These are phyloP conservation scores for Drosophila sproati DNA, from an alignment of 1,140 invertebrate genomes.

Conservation along the genomic window DNA sequence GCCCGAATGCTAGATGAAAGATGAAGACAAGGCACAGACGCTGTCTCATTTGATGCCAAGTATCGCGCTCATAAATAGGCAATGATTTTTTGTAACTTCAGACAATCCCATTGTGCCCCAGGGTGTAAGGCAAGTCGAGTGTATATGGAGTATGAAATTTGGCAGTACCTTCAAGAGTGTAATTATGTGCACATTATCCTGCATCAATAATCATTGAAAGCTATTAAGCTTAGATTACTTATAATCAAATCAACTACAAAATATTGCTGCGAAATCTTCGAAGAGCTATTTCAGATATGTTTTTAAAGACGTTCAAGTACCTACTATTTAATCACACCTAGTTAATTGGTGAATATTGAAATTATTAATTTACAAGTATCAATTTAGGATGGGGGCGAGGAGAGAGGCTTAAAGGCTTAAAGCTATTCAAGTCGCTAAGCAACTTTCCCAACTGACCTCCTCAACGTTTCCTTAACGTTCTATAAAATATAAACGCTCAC, in stretches of 20 bases:
- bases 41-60: conserved; percentile 16
- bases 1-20: conserved; percentile 36
- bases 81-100: conserved; percentile 17
- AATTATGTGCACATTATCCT: not conserved
- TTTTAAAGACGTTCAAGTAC: too few relatives aligned
- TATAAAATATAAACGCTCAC: conserved; percentile 18
- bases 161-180: not conserved
- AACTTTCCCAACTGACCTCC: conserved; percentile 36
- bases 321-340: too few relatives aligned
- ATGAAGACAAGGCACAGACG: conserved; percentile 54
- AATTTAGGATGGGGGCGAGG: not conserved
- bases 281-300: too few relatives aligned
- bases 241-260: too few relatives aligned
- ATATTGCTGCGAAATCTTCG: too few relatives aligned
- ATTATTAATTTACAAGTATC: not conserved
- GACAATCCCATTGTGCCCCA: not conserved
- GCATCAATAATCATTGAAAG: not conserved
- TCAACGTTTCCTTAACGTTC: conserved; percentile 17
- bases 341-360: too few relatives aligned
- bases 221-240: too few relatives aligned
- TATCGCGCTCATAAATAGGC: conserved; percentile 42
- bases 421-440: conserved; percentile 18
- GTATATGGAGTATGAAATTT: too few relatives aligned
- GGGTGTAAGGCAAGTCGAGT: too few relatives aligned
- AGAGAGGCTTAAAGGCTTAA: conserved; percentile 3